These are phyloP conservation scores for Lipotes vexillifer DNA, from an alignment of 2,113 vertebrate species.

Conservation along the genomic window DNA sequence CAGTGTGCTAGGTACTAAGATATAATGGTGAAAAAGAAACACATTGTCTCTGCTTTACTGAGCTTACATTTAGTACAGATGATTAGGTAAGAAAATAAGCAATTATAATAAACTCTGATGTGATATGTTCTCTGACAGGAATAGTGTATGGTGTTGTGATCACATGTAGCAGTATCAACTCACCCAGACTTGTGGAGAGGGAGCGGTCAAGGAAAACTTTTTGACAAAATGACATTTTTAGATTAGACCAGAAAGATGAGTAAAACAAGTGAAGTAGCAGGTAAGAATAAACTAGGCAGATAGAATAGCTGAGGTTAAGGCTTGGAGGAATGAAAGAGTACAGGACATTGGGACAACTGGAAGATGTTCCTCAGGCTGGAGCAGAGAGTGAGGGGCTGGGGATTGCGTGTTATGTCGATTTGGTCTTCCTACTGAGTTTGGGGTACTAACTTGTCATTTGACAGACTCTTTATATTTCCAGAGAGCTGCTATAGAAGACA, in stretches of 20 bases:
- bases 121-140: background rate
- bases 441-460: background rate
- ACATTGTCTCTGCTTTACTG: background rate
- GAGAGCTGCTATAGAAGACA: background rate
- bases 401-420: background rate
- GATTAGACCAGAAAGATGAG: background rate
- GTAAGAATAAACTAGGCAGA: background rate
- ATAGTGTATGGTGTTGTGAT: background rate
- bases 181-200: background rate
- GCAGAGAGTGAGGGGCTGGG: constrained; percentile 25
- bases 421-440: background rate
- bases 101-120: background rate
- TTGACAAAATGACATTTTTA: background rate
- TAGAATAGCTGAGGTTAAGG: background rate
- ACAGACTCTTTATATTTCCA: background rate
- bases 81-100: background rate
- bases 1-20: background rate
- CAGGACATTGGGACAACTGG: background rate
- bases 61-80: background rate
- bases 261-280: background rate
- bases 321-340: background rate
- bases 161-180: background rate
- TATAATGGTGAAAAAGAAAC: background rate
- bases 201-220: background rate
- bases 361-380: background rate